phyloP scores from a whole-genome alignment of 2,113 vertebrate genomes.

The Monarcha castaneiventris region DNA sequence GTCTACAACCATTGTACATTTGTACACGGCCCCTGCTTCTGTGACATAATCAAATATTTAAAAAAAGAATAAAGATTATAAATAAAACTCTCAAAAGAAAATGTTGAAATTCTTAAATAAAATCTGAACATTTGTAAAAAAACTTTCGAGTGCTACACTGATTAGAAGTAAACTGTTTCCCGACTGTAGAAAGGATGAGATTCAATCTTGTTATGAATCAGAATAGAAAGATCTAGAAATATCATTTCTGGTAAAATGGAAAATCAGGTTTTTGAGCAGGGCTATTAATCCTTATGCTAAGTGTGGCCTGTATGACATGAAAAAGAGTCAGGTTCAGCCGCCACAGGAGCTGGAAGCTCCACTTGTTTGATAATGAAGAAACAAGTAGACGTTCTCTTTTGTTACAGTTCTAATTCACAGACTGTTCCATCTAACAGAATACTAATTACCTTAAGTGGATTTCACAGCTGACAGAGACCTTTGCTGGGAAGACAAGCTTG shows the following conservation, averaged over 20 bases:
- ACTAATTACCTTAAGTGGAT: conserved; percentile 69
- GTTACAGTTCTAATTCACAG: conserved; percentile 55
- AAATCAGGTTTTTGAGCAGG: not conserved
- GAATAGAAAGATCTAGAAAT: not conserved
- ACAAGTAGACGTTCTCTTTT: conserved; percentile 16
- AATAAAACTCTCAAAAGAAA: not conserved
- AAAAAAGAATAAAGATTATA: not conserved
- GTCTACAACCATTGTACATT: not conserved
- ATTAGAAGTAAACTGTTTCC: not conserved
- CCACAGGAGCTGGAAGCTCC: not conserved
- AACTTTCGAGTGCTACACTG: not conserved
- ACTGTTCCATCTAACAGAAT: conserved; percentile 62
- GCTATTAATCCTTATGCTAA: not conserved
- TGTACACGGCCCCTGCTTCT: not conserved
- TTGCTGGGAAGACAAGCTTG: conserved; percentile 62
- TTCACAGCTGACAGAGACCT: conserved; percentile 70
- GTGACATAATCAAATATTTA: not conserved
- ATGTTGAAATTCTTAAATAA: not conserved
- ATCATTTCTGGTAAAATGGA: not conserved
- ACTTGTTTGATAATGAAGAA: conserved; percentile 21
- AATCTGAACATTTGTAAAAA: not conserved
- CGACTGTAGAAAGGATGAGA: not conserved
- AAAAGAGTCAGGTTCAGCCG: not conserved
- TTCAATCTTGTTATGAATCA: not conserved
- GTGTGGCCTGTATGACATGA: not conserved